Percentiles rank a stretch among this genome's conserved stretches.
Conservation (phyloP, 2,888 invertebrate species). For the Pocota personata region DNA sequence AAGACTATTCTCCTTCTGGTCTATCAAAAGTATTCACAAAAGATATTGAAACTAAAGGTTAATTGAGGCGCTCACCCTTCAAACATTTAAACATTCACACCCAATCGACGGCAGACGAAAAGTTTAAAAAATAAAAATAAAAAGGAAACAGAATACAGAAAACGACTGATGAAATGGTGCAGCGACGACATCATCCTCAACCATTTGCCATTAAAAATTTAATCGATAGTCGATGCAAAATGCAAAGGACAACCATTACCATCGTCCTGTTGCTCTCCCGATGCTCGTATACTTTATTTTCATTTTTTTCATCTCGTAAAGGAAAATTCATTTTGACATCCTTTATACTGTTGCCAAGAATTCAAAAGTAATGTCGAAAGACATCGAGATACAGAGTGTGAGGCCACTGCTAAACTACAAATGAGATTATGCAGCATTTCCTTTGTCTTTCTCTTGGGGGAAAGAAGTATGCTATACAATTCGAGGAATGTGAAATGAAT, state of each 20-base stretch:
- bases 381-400: constrained; percentile 20
- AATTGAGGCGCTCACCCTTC: constrained; percentile 52
- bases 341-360: constrained; percentile 70
- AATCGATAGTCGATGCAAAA: constrained; percentile 74
- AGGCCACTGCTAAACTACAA: constrained; percentile 48
- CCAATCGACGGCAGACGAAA: constrained; percentile 39
- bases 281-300: not conserved
- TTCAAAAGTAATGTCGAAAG: constrained; percentile 48
- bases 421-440: constrained; percentile 69
- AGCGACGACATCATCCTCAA: constrained; percentile 11
- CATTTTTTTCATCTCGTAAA: constrained; percentile 46
- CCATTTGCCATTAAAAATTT: constrained; percentile 68
- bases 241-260: constrained; percentile 66
- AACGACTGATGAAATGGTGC: constrained; percentile 29
- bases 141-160: not conserved
- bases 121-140: constrained; percentile 13
- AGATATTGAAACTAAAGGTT: constrained; percentile 50
- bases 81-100: constrained; percentile 52
- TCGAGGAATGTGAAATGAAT: constrained; percentile 53
- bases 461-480: constrained; percentile 33
- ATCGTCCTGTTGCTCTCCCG: constrained; percentile 61
- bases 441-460: constrained; percentile 40
- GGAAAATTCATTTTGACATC: constrained; percentile 67
- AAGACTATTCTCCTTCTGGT: not conserved
- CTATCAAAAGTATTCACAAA: constrained; percentile 14